A percentile compares a stretch with the other conserved stretches of the same genome.
Evolutionary conservation across 2,888 invertebrate species (phyloP).

Genomic region (Oxytorus armatus): DNA sequence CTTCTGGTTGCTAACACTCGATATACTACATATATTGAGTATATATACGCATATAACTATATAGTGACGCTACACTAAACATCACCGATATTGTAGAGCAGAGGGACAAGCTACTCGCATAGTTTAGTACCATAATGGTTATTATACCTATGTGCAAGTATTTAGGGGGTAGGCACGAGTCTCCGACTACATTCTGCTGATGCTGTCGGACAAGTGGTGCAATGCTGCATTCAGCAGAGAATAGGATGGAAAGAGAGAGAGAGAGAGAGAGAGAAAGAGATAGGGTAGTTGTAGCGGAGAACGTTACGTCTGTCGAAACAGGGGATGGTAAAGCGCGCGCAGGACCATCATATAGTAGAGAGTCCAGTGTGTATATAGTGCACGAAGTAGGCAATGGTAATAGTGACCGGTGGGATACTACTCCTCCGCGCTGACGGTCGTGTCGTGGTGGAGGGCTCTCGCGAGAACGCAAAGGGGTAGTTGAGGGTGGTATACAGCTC

Average conservation of each 20-base stretch:
- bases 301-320: slow-evolving; percentile 7
- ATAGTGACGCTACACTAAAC: slow-evolving; percentile 8
- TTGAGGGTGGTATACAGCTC: slow-evolving; percentile 42
- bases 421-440: slow-evolving; percentile 37
- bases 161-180: slow-evolving; percentile 42
- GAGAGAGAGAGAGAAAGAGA: slow-evolving; percentile 1
- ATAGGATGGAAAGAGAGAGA: neutral
- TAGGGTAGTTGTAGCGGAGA: slow-evolving; percentile 1
- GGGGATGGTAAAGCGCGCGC: slow-evolving; percentile 20
- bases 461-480: slow-evolving; percentile 55
- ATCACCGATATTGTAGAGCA: slow-evolving; percentile 35
- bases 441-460: slow-evolving; percentile 53
- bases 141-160: slow-evolving; percentile 38
- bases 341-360: slow-evolving; percentile 1
- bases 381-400: slow-evolving; percentile 38
- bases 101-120: slow-evolving; percentile 4
- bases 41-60: neutral
- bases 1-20: neutral
- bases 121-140: slow-evolving; percentile 39
- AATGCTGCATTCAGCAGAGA: slow-evolving; percentile 21
- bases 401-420: slow-evolving; percentile 17
- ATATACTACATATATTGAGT: neutral
- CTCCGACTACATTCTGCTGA: neutral
- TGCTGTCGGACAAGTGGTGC: slow-evolving; percentile 4
- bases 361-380: too few relatives aligned